Percentiles rank a stretch among this genome's conserved stretches.
These are phyloP conservation scores for Phoenicopterus ruber DNA, from an alignment of 2,113 vertebrate species.

Conservation along the genomic window DNA sequence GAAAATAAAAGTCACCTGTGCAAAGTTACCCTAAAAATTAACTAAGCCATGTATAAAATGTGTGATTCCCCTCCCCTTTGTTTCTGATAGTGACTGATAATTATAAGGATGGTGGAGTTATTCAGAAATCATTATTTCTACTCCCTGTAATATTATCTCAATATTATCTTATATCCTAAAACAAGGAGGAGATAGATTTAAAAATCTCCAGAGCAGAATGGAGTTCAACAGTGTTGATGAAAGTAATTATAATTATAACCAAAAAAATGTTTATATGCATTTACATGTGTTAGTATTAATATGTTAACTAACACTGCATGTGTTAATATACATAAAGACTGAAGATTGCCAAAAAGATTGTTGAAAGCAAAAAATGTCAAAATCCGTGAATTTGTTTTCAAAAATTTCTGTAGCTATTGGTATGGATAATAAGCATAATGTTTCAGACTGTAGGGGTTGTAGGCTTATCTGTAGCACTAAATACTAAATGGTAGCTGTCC, in stretches of 20 bases:
- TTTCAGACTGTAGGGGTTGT: not conserved
- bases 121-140: not conserved
- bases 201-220: not conserved
- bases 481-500: not conserved
- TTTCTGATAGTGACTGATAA: not conserved
- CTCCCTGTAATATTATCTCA: not conserved
- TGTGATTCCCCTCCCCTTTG: not conserved
- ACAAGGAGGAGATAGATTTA: not conserved
- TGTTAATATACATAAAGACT: constrained; percentile 44
- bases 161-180: not conserved
- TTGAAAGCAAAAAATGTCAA: constrained; percentile 39
- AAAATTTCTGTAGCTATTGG: not conserved
- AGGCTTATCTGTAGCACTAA: not conserved
- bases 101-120: not conserved
- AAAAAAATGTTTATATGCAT: constrained; percentile 12
- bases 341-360: constrained; percentile 21
- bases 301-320: constrained; percentile 47
- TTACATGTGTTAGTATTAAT: constrained; percentile 40
- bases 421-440: not conserved
- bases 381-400: constrained; percentile 1
- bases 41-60: not conserved
- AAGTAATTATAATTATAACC: not conserved
- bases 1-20: not conserved
- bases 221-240: not conserved
- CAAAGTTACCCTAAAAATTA: not conserved